These are phyloP conservation scores for Microplitis deprimator DNA, from an alignment of 2,888 invertebrate species.

Conservation along the genomic window DNA sequence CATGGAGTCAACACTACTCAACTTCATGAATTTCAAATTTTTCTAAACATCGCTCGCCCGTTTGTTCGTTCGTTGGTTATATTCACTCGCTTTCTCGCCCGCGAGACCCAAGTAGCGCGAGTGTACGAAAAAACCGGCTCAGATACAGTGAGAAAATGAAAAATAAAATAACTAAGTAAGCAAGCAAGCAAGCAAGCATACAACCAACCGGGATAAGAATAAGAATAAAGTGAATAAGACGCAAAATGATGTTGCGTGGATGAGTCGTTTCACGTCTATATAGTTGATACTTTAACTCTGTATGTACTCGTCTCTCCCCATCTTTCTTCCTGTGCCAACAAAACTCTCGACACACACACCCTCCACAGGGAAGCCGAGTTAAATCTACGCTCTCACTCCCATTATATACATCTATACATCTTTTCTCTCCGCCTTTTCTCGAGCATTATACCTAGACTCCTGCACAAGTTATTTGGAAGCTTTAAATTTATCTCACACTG, in stretches of 20 bases:
- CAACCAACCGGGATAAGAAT: neutral
- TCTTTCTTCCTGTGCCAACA: conserved; percentile 17
- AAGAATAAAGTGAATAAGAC: neutral
- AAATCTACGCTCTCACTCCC: neutral
- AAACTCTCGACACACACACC: conserved; percentile 26
- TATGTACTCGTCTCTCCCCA: neutral
- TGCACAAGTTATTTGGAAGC: conserved; percentile 7
- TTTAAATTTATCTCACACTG: neutral
- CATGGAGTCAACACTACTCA: conserved; percentile 51
- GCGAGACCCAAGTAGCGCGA: conserved; percentile 10
- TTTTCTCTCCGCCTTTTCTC: neutral
- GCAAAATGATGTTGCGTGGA: conserved; percentile 10
- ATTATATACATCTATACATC: neutral
- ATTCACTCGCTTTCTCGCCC: neutral
- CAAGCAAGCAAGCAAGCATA: neutral
- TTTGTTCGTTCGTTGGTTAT: conserved; percentile 7
- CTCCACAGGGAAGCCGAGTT: neutral
- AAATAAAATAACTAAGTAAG: conserved; percentile 4
- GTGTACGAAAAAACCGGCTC: neutral
- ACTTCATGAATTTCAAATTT: conserved; percentile 53
- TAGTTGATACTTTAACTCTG: neutral
- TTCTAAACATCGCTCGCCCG: conserved; percentile 47
- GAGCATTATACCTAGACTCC: neutral
- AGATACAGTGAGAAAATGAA: neutral
- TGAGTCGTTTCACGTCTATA: neutral